Conservation (phyloP, 2,113 vertebrate species). For the Larimichthys crocea region DNA sequence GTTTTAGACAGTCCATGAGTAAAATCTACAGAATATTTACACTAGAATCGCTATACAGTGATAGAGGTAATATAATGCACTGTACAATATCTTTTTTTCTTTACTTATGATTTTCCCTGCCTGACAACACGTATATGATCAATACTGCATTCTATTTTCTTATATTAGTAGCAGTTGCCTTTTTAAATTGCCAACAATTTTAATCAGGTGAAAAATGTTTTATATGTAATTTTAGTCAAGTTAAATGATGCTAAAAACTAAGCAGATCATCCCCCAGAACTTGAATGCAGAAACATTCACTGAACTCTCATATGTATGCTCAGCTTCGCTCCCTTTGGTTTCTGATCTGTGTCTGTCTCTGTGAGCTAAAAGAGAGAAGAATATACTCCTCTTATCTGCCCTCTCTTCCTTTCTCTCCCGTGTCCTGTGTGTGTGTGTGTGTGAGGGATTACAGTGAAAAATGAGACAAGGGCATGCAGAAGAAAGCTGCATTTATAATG, state of each 20-base stretch:
- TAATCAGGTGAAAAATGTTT: neutral
- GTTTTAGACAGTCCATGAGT: too few species aligned
- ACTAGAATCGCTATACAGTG: too few species aligned
- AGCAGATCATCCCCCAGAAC: neutral
- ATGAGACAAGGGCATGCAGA: slow-evolving; percentile 2
- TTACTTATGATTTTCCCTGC: too few species aligned
- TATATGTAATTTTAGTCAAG: neutral
- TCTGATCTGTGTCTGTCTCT: slow-evolving; percentile 13
- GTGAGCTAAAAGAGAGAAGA: neutral
- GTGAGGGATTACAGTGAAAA: slow-evolving; percentile 28
- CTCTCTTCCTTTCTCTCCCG: neutral
- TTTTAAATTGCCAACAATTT: neutral
- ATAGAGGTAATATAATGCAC: too few species aligned
- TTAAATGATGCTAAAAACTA: neutral
- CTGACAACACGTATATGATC: too few species aligned
- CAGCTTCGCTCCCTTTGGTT: neutral
- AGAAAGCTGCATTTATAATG: slow-evolving; percentile 29
- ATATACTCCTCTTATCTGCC: slow-evolving; percentile 12
- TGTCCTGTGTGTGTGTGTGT: slow-evolving; percentile 6
- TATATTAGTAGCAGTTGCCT: neutral
- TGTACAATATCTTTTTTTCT: too few species aligned
- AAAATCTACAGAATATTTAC: too few species aligned
- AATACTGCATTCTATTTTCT: too few species aligned
- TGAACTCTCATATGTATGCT: slow-evolving; percentile 19
- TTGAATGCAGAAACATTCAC: slow-evolving; percentile 1